phyloP scores from a whole-genome alignment of 2,888 invertebrate species.

The Athalia cordata region DNA sequence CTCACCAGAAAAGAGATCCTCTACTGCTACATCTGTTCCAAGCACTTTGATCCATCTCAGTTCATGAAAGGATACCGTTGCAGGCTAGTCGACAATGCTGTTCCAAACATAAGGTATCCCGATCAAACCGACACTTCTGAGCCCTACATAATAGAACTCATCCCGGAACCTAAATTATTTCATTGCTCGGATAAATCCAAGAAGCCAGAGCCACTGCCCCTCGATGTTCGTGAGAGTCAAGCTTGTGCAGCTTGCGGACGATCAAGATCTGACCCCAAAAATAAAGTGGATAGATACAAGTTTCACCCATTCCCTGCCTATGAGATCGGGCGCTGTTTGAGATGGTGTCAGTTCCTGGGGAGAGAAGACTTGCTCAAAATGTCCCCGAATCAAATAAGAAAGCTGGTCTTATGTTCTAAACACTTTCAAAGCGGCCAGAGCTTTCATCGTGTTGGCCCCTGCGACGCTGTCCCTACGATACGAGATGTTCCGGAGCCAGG shows the following conservation, averaged over 20 bases:
- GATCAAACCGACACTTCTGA: conserved; percentile 51
- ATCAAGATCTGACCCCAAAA: conserved; percentile 66
- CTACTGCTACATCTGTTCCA: conserved; percentile 71
- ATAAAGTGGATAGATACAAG: conserved; percentile 67
- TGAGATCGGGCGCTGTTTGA: conserved; percentile 69
- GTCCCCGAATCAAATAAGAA: conserved; percentile 71
- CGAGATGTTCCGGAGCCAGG: conserved; percentile 56
- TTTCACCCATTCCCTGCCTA: conserved; percentile 72
- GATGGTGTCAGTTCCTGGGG: conserved; percentile 70
- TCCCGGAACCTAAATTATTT: conserved; percentile 55
- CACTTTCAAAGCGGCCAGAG: conserved; percentile 69
- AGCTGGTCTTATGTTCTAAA: conserved; percentile 69
- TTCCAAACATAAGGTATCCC: conserved; percentile 66
- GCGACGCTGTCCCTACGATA: conserved; percentile 70
- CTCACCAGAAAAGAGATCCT: conserved; percentile 70
- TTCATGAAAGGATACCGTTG: conserved; percentile 64
- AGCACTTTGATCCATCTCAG: conserved; percentile 68
- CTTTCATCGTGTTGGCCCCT: conserved; percentile 68
- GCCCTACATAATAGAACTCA: conserved; percentile 52
- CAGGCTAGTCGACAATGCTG: conserved; percentile 65
- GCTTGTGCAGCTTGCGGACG: conserved; percentile 71
- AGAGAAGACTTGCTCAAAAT: conserved; percentile 70
- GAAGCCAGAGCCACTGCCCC: conserved; percentile 62
- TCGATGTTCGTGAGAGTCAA: conserved; percentile 66
- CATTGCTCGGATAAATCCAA: conserved; percentile 56